Evolutionary conservation across 2,888 invertebrate genomes (phyloP).

Genomic region (Cantharis lateralis): DNA sequence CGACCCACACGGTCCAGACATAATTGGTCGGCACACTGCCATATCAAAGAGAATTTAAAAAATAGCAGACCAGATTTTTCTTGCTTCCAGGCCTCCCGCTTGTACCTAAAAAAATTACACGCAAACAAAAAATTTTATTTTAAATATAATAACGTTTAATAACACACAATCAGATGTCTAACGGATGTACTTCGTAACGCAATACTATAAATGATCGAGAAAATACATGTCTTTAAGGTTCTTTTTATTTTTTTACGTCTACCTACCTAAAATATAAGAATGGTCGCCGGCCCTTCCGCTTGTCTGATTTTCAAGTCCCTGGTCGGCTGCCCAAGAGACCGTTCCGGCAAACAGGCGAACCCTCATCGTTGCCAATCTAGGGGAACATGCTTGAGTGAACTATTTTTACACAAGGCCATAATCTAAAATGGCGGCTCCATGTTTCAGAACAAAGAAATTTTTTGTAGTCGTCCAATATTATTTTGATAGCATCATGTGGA

Average conservation of each 20-base stretch:
- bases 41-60: slow-evolving; percentile 45
- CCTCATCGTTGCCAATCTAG: slow-evolving; percentile 52
- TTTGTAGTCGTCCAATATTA: slow-evolving; percentile 41
- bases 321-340: slow-evolving; percentile 42
- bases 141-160: slow-evolving; percentile 2
- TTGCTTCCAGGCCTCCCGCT: slow-evolving; percentile 21
- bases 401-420: slow-evolving; percentile 54
- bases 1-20: slow-evolving; percentile 53
- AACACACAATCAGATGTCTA: background rate
- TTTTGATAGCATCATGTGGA: slow-evolving; percentile 36
- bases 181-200: background rate
- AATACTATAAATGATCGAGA: background rate
- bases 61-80: slow-evolving; percentile 27
- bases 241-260: background rate
- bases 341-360: slow-evolving; percentile 45
- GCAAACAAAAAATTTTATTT: background rate
- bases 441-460: slow-evolving; percentile 48
- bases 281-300: slow-evolving; percentile 47
- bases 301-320: slow-evolving; percentile 47
- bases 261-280: background rate
- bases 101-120: slow-evolving; percentile 3
- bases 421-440: slow-evolving; percentile 53
- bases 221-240: background rate
- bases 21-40: slow-evolving; percentile 55
- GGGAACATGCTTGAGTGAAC: slow-evolving; percentile 55